Base-by-base conservation (phyloP, 2,113 vertebrate genomes). In the Leucopsar rothschildi region DNA sequence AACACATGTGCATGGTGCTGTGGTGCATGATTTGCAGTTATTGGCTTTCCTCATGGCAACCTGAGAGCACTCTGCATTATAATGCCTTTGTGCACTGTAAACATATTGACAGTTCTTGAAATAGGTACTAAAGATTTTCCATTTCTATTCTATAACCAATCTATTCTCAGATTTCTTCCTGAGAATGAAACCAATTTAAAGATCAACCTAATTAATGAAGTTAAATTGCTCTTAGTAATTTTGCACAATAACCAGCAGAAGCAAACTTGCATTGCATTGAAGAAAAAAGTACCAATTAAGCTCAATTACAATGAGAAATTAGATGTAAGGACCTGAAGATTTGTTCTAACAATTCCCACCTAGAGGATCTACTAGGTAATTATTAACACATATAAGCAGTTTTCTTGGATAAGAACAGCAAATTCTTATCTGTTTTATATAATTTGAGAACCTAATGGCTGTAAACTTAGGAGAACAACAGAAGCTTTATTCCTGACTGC, bases 211-310 rank as follows among this genome's bases (percentile, higher is more conserved):
- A 45, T n/a, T 81, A 9, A 78, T 29, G 2, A 88, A 78, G 18
- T 73, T 81, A 84, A 93, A 88, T 15, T 91, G 29, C 24, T 70
- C 40, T 60, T 78, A 88, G 79, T 75, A 9, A 72, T 88, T 86
- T 31, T 45, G 86, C 45, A 92, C 65, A 92, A 57, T 35, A 82
- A 65, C 35, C 55, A 97, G 81, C 33, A 97, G 82, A 96, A 95
- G 70, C 12, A 78, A 90, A 95, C 56, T 35, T 3, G 4, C 8
- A 61, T 55, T 68, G 63, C 35, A 25, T 21, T 2, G 22, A 96
- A 70, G 59, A 72, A 95, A 92, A 15, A 86, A 69, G 31, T 50
- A 88, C 40, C 53, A 85, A 87, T 82, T 91, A 94, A 93, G 82
- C 23, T 81, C 57, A 78, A 68, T 52, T 93, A 75, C 71, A 86